Evolutionary conservation across 2,797 vertebrate species (phyloP).

Genomic region (Sebastes reedi): DNA sequence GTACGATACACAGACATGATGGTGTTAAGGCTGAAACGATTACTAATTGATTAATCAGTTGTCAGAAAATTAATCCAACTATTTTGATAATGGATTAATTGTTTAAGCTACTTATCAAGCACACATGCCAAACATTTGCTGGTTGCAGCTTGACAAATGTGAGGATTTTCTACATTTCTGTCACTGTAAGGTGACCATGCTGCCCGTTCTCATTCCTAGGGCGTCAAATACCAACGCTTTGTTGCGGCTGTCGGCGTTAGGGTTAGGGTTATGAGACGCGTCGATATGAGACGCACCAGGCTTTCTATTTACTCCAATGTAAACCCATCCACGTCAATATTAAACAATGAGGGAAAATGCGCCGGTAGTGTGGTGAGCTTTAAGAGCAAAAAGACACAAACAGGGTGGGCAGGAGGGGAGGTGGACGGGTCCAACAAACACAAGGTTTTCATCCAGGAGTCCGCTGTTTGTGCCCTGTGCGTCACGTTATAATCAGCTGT

Average conservation of each 20-base stretch:
- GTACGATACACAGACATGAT: neutral
- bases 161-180: neutral
- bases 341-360: no score
- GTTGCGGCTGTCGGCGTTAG: no score
- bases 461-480: no score
- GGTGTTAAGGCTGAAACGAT: neutral
- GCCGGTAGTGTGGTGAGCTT: no score
- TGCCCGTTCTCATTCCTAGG: fast-evolving
- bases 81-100: conserved; percentile 7
- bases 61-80: neutral
- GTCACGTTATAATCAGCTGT: no score
- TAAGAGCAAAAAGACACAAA: no score
- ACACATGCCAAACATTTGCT: neutral
- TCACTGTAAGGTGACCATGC: neutral
- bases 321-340: fast-evolving
- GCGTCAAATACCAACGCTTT: fast-evolving
- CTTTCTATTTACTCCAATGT: no score
- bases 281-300: no score
- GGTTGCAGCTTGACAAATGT: neutral
- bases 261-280: no score
- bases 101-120: conserved; percentile 21
- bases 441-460: no score
- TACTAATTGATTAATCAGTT: neutral
- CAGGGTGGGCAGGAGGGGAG: no score
- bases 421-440: no score